phyloP scores from a whole-genome alignment of 92 coral and sea anemone species.

The Nematostella vectensis region DNA sequence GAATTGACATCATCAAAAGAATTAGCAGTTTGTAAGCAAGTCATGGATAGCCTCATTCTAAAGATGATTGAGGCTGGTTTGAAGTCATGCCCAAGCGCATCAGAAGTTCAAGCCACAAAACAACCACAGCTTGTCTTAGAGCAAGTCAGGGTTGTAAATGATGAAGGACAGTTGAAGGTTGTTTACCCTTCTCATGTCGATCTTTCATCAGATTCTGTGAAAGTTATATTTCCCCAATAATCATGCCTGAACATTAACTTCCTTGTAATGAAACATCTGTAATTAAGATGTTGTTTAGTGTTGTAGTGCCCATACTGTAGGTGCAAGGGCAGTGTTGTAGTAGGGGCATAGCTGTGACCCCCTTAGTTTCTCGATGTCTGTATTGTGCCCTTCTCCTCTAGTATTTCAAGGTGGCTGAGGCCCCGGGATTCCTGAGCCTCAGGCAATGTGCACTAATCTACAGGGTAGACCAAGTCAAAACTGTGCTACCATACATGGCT shows the following conservation, averaged over 20 bases:
- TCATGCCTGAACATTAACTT: conserved; percentile 4
- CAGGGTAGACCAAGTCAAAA: no score
- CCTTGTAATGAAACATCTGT: no score
- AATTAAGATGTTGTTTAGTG: no score
- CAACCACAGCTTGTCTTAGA: conserved; percentile 47
- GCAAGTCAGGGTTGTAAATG: conserved; percentile 68
- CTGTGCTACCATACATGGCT: no score
- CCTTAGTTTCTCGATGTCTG: no score
- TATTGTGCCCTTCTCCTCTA: no score
- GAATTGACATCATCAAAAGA: conserved; percentile 85
- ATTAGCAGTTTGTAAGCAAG: conserved; percentile 70
- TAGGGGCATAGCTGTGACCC: no score
- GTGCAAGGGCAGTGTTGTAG: no score
- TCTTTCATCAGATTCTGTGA: conserved; percentile 47
- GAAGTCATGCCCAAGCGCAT: conserved; percentile 21
- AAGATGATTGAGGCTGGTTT: conserved; percentile 82
- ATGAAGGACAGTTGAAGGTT: conserved; percentile 81
- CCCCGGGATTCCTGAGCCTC: no score
- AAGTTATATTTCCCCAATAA: conserved; percentile 39
- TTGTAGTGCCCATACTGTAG: no score
- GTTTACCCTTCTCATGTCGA: conserved; percentile 93
- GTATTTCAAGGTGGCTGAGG: no score
- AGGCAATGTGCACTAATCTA: no score
- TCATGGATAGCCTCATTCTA: conserved; percentile 61
- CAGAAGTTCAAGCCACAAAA: not conserved